phyloP scores from a whole-genome alignment of 2,797 vertebrate genomes.

The Podarcis siculus region DNA sequence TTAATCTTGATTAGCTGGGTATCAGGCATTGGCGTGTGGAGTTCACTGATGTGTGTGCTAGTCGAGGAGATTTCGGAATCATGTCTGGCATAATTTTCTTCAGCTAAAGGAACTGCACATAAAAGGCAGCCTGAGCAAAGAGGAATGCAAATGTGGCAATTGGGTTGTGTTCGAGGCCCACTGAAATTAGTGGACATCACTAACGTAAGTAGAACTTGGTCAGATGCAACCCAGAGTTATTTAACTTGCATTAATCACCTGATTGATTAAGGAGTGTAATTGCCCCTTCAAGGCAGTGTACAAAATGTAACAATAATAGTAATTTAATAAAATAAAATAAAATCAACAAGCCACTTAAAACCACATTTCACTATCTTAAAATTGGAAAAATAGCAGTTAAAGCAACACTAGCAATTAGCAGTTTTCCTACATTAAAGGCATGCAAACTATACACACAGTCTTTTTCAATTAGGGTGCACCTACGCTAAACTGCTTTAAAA shows the following conservation, averaged over 20 bases:
- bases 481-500: neutral
- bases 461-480: neutral
- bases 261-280: neutral
- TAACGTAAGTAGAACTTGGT: too few relatives aligned
- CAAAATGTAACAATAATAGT: neutral
- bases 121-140: slow-evolving; percentile 15
- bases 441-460: neutral
- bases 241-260: neutral
- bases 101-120: slow-evolving; percentile 41
- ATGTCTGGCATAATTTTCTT: slow-evolving; percentile 53
- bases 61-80: slow-evolving; percentile 60
- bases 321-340: neutral
- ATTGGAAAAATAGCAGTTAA: neutral
- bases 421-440: neutral
- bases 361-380: neutral
- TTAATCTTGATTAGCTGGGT: slow-evolving; percentile 95
- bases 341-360: neutral
- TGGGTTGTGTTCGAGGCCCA: too few relatives aligned
- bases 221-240: too few relatives aligned
- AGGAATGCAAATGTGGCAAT: neutral
- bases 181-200: neutral
- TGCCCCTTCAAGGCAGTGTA: neutral
- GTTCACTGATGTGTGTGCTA: slow-evolving; percentile 78
- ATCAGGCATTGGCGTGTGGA: slow-evolving; percentile 80
- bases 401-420: neutral